Evolutionary conservation across 2,888 invertebrate genomes (phyloP).

Genomic region (Troides oblongomaculatus): DNA sequence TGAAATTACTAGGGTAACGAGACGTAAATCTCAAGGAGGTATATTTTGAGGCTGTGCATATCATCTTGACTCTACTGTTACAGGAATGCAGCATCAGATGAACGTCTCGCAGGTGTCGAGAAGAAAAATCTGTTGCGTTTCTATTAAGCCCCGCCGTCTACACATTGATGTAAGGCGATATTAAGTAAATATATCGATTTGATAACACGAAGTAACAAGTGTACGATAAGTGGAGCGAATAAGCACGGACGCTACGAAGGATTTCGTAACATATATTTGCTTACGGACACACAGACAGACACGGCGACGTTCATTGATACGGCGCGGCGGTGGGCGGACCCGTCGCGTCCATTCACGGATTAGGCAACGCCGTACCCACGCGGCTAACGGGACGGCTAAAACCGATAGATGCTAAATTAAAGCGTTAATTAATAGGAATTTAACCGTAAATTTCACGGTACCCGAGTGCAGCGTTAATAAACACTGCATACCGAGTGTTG

Average conservation of each 20-base stretch:
- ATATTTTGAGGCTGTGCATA: no score
- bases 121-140: no score
- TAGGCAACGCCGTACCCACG: constrained; percentile 68
- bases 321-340: constrained; percentile 59
- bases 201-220: constrained; percentile 10
- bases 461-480: constrained; percentile 52
- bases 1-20: no score
- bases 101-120: no score
- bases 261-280: constrained; percentile 61
- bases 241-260: constrained; percentile 51
- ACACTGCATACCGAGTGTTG: constrained; percentile 34
- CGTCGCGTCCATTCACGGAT: constrained; percentile 72
- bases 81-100: no score
- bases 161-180: no score
- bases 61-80: no score
- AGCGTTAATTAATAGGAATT: constrained; percentile 68
- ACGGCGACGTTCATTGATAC: constrained; percentile 71
- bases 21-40: no score
- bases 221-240: constrained; percentile 41
- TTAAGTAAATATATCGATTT: background rate
- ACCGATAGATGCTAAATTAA: constrained; percentile 59
- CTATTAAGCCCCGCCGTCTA: no score
- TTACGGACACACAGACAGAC: constrained; percentile 38
- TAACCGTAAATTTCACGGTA: constrained; percentile 57
- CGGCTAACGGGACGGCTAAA: constrained; percentile 59